These are phyloP conservation scores for Chromis chromis DNA, from an alignment of 2,797 vertebrate genomes.

Conservation along the genomic window DNA sequence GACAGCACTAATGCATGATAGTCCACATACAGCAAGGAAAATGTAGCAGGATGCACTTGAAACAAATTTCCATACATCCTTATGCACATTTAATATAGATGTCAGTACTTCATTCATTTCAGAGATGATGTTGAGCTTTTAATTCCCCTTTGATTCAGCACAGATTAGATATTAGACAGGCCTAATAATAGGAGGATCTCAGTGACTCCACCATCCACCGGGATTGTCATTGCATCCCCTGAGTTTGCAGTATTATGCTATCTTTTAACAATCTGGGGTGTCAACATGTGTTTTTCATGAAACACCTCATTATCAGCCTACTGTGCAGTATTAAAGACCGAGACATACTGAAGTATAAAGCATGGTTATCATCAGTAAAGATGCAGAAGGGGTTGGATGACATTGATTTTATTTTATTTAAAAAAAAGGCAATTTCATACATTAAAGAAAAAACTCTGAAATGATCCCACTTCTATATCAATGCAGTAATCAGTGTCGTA, in stretches of 20 bases:
- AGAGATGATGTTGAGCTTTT: slow-evolving; percentile 55
- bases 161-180: slow-evolving; percentile 65
- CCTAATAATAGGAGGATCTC: slow-evolving; percentile 63
- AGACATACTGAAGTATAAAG: not conserved
- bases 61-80: slow-evolving; percentile 9
- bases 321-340: not conserved
- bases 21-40: not conserved
- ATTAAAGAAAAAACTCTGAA: not conserved
- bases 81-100: slow-evolving; percentile 32
- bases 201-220: slow-evolving; percentile 33
- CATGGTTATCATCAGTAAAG: not conserved
- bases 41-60: not conserved
- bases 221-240: slow-evolving; percentile 43
- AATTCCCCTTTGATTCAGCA: slow-evolving; percentile 64
- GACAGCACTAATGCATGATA: not conserved
- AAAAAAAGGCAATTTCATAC: slow-evolving; percentile 20
- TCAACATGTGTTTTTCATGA: slow-evolving; percentile 47
- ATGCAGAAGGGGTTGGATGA: not conserved
- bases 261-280: slow-evolving; percentile 24
- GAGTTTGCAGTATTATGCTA: slow-evolving; percentile 32
- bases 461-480: slow-evolving; percentile 23
- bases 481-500: slow-evolving; percentile 24
- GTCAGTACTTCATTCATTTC: slow-evolving; percentile 37
- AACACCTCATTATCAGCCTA: not conserved
- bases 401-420: not conserved